These are phyloP conservation scores for Gallinago undulata DNA, from an alignment of 2,113 vertebrate genomes.

Conservation along the genomic window DNA sequence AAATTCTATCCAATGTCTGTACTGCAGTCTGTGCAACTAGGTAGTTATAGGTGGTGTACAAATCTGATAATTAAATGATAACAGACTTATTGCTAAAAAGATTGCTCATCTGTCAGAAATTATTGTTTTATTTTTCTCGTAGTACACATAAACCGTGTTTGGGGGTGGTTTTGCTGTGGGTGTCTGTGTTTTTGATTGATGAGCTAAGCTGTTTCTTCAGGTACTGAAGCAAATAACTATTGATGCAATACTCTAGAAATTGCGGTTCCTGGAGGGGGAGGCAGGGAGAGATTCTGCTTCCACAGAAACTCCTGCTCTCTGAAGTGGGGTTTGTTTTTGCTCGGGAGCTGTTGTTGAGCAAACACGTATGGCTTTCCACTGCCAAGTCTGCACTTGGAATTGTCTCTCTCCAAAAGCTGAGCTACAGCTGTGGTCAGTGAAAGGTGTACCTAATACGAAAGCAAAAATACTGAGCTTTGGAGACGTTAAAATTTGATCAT, in stretches of 20 bases:
- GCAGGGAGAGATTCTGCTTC: background rate
- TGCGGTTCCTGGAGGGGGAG: background rate
- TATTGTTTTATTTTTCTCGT: background rate
- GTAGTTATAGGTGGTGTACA: background rate
- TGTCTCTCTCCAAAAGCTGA: background rate
- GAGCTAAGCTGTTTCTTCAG: background rate
- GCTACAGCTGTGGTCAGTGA: background rate
- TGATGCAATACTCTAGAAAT: background rate
- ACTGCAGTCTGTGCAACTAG: background rate
- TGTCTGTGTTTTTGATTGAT: background rate
- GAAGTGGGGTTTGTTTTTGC: background rate
- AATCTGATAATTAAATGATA: background rate
- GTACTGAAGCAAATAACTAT: background rate
- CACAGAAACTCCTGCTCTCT: background rate
- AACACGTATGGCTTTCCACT: background rate
- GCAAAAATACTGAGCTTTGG: background rate
- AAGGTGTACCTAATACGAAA: background rate
- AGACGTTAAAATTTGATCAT: background rate
- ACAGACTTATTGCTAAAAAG: background rate
- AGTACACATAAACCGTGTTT: background rate
- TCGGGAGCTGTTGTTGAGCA: background rate
- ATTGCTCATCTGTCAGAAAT: background rate
- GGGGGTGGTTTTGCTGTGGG: background rate
- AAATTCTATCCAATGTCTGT: background rate
- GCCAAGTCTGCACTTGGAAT: background rate